Base-by-base conservation (phyloP, 2,888 invertebrate genomes). In the Amiota communis region DNA sequence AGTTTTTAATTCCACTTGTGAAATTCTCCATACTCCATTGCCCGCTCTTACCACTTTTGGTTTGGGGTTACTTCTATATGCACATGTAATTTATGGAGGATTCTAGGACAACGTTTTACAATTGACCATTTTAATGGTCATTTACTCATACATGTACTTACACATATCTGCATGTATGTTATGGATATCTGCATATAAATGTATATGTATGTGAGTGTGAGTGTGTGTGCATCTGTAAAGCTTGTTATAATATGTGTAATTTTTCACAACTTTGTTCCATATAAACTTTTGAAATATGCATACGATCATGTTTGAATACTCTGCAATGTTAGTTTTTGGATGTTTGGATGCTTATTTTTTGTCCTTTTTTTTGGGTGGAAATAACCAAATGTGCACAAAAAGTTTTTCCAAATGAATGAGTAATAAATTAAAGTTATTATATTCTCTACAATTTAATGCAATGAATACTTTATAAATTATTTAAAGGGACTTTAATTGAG, bases 241-340 rank as follows among this genome's bases (percentile, higher is more conserved):
- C 57, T 67, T 71, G 65, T 67, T 46, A 20, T 13, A 67, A 56
- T 75, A 71, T 78, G 76, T 76, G 68, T 72, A 75, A 67, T 53
- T 80, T 70, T 70, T 71, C 76, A 74, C 70, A 72, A 70, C 64
- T 76, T 72, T 74, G 53, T 70, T 23, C 71, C 36, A 36, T 72
- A 20, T 47, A 68, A 68, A 53, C 23, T 68, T 71, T 75, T 75
- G 20, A 73, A 48, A 68, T 70, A 71, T 74, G 71, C 53, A 59
- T 71, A 48, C 20, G 51, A 68, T 68, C 67, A 53, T 68, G 53
- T 68, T 53, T 36, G 12, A 70, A 70, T 59, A 57, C 17, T 67
- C 15, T 67, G 17, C 51, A 51, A 65, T 46, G 46, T 65, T 65
- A 65, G 48, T 65, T 36, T 53, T 53, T 53, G 53, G 15, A 13